Base-by-base conservation (phyloP, 1,140 invertebrate genomes). In the Uloborus diversus region DNA sequence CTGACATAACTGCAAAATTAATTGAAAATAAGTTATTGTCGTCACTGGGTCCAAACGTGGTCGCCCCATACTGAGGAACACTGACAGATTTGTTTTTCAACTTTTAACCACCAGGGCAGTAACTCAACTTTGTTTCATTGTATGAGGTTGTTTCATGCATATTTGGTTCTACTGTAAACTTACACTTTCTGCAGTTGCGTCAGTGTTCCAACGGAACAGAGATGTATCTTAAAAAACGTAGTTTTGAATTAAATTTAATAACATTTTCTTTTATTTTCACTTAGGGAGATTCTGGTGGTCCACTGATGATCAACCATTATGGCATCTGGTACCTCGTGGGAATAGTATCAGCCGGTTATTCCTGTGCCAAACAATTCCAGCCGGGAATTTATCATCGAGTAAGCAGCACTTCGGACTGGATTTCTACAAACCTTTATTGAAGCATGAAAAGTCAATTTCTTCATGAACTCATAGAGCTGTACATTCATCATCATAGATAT, bases 321-420 rank as follows among this genome's bases (percentile, higher is more conserved):
- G 78, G 90, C 73, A 90, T 92, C 0, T 96, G 93, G 90, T 92
- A 92, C 66, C 87, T 95, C 28, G 92, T 92, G 7, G 94, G 94
- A 17, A 94, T 96, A 51, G 94, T 94, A 0, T 94, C 93, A 61
- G 93, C 93, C 0, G 93, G 93, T 9, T 95, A 94, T 85, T 93
- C 93, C 4, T 94, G 93, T 86, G 93, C 93, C 1, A 92, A 94
- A 11, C 92, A 94, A 84, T 92, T 93, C 82, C 93, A 95, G 85
- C 93, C 93, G 0, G 96, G 96, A 32, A 97, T 97, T 81, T 97
- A 97, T 86, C 96, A 97, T 87, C 90, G 94, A 82, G 94, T 97
- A 2, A 93, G 95, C 1, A 93, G 95, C 86, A 96, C 95, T 1
- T 94, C 96, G 4, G 95, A 97, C 85, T 97, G 95, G 95, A 96